phyloP scores from a whole-genome alignment of 2,113 vertebrate species.

The Numenius arquata region DNA sequence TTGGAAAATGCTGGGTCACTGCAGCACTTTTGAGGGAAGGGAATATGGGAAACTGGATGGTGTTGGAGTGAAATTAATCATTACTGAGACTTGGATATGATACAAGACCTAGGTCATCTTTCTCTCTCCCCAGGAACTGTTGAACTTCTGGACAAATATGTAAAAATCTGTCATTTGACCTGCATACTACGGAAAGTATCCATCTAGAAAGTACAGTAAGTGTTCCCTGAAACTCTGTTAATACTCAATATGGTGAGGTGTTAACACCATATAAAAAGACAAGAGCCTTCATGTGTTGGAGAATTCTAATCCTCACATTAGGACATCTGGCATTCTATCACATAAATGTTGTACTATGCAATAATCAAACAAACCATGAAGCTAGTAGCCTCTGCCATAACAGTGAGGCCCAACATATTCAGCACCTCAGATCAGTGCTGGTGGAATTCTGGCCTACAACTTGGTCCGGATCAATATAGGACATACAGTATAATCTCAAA shows the following conservation, averaged over 20 bases:
- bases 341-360: background rate
- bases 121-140: background rate
- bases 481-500: background rate
- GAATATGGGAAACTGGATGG: background rate
- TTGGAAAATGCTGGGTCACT: background rate
- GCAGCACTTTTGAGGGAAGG: background rate
- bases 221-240: background rate
- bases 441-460: background rate
- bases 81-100: background rate
- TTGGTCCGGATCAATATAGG: background rate
- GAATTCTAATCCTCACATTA: background rate
- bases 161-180: background rate
- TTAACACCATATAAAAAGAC: background rate
- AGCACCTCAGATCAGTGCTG: background rate
- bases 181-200: background rate
- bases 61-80: background rate
- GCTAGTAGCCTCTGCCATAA: background rate
- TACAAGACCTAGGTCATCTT: background rate
- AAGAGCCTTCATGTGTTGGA: background rate
- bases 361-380: background rate
- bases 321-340: background rate
- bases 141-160: background rate
- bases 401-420: background rate
- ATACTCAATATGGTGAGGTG: background rate
- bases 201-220: background rate